Evolutionary conservation across 2,113 vertebrate genomes (phyloP), one percentile per base, ranked within the genome.

Genomic region (Clarias batrachus): DNA sequence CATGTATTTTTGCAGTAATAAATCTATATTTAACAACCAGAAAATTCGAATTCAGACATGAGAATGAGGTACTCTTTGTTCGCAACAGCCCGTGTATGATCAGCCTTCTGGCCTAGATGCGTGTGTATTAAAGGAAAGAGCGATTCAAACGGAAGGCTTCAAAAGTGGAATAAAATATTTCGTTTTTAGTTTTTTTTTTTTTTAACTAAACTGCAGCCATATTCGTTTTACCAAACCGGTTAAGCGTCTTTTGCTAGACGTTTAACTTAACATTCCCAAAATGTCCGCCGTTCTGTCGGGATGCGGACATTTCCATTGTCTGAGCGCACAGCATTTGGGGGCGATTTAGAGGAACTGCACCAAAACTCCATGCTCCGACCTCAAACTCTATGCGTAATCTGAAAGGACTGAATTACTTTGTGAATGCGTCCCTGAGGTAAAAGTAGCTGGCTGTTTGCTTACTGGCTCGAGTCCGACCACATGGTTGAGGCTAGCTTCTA

Each of bases 391-490:
- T 16, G 0, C 4, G 0, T 48, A 48, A 48, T 48, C 48, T 37
- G 4, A 57, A 56, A 57, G 5, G 60, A 2, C 13, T 17, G 7
- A 21, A 74, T 8, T 1, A 17, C 8, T 41, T 3, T 33, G 17
- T 62, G 10, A 63, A 23, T n/a, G n/a, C 66, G 33, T 76, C 66
- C n/a, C 19, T 19, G 86, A 30, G 63, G 63, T 54, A 1, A 54
- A 68, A 27, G 9, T 6, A 27, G 2, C 41, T 0, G 37, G 27
- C 1, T 89, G 92, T 89, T 71, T 73, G 68, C 80, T 81, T 48
- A 52, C 87, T 95, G 94, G 94, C 94, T 86, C 63, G 57, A 88
- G 89, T 94, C 94, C 94, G 94, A 93, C 94, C 96, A 96, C 96
- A 96, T 96, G 96, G 95, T 92, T 89, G 73, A 78, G 63, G 90